Evolutionary conservation across 1,140 invertebrate genomes (phyloP).

Genomic region (Delia radicum): DNA sequence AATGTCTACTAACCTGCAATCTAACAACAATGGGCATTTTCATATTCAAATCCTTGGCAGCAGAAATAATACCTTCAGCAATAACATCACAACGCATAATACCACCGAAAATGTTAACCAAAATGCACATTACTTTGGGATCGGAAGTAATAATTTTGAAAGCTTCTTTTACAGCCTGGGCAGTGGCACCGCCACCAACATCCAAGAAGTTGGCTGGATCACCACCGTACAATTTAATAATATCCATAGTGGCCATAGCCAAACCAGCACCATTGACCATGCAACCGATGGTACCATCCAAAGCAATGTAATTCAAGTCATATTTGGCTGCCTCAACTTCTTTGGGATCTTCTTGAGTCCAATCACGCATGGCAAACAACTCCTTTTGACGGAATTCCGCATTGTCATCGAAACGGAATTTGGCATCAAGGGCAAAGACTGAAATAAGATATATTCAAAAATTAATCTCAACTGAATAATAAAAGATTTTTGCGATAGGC

Average conservation of each 20-base stretch:
- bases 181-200: slow-evolving; percentile 94
- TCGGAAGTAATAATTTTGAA: slow-evolving; percentile 93
- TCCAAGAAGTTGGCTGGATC: slow-evolving; percentile 96
- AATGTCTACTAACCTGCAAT: slow-evolving; percentile 73
- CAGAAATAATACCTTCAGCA: slow-evolving; percentile 89
- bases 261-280: slow-evolving; percentile 95
- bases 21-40: slow-evolving; percentile 88
- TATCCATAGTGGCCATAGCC: slow-evolving; percentile 98
- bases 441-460: too few species aligned
- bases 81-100: slow-evolving; percentile 97
- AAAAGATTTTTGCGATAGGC: too few species aligned
- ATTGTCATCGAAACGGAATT: slow-evolving; percentile 95
- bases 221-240: slow-evolving; percentile 93
- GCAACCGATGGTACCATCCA: slow-evolving; percentile 84
- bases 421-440: slow-evolving; percentile 94
- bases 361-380: slow-evolving; percentile 83
- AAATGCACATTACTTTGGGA: slow-evolving; percentile 68
- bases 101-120: slow-evolving; percentile 80
- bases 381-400: slow-evolving; percentile 93
- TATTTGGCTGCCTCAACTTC: slow-evolving; percentile 91
- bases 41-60: slow-evolving; percentile 83
- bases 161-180: slow-evolving; percentile 91
- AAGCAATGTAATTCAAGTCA: slow-evolving; percentile 94
- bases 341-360: slow-evolving; percentile 88
- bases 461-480: too few species aligned